phyloP scores from a whole-genome alignment of 2,888 invertebrate genomes.

The Lithophane socia region DNA sequence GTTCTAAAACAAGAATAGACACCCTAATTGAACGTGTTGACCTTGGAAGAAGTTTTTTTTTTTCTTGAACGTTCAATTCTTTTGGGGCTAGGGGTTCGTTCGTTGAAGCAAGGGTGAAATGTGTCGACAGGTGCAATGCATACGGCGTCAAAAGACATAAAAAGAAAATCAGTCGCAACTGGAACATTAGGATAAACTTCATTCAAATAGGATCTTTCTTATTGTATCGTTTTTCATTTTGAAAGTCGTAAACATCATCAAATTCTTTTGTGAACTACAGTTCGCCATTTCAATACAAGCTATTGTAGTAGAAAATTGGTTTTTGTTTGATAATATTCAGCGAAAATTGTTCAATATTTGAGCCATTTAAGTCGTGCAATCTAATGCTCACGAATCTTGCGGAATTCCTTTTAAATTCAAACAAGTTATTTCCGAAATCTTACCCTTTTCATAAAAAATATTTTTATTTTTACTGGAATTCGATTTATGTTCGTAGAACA shows the following conservation, averaged over 20 bases:
- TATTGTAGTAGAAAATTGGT: conserved; percentile 47
- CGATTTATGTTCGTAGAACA: background rate
- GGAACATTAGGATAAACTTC: background rate
- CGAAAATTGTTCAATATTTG: conserved; percentile 41
- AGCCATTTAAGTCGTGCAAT: conserved; percentile 31
- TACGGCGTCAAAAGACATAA: conserved; percentile 17
- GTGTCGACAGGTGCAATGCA: conserved; percentile 39
- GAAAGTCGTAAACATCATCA: conserved; percentile 29
- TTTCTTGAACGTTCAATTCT: conserved; percentile 14
- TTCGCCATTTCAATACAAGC: conserved; percentile 22
- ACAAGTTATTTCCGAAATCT: conserved; percentile 32
- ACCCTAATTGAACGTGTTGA: conserved; percentile 20
- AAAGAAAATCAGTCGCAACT: conserved; percentile 7
- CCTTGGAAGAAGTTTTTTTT: conserved; percentile 22
- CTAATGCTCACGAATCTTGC: conserved; percentile 27
- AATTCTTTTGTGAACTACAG: conserved; percentile 32
- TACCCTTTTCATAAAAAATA: background rate
- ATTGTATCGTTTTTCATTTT: conserved; percentile 15
- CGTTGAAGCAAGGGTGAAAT: conserved; percentile 17
- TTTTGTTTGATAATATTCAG: conserved; percentile 41
- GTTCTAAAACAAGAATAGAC: conserved; percentile 6
- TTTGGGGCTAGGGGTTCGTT: background rate
- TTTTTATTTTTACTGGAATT: conserved; percentile 27
- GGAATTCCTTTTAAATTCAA: conserved; percentile 30
- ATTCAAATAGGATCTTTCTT: background rate